Evolutionary conservation across 2,797 vertebrate genomes (phyloP).

Genomic region (Scomberomorus guttatus): DNA sequence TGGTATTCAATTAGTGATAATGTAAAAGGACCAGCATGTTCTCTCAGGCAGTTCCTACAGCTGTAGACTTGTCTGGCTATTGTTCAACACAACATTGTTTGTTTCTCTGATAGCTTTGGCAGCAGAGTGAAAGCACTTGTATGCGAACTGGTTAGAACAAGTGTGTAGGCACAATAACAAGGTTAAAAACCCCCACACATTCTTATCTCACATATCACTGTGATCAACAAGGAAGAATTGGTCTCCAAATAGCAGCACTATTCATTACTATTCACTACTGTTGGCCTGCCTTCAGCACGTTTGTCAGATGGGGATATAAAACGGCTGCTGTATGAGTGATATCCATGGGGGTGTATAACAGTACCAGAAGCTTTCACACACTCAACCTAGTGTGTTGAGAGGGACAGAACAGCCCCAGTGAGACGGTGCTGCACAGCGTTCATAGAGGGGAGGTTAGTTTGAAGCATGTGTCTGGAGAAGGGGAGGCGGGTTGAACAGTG

Average conservation of each 20-base stretch:
- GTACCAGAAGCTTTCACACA: constrained; percentile 72
- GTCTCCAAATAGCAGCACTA: constrained; percentile 59
- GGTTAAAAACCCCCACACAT: constrained; percentile 53
- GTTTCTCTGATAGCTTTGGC: constrained; percentile 80
- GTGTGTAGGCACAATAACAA: constrained; percentile 78
- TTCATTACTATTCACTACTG: constrained; percentile 62
- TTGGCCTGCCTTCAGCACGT: constrained; percentile 67
- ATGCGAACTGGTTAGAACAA: constrained; percentile 82
- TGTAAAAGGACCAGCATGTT: constrained; percentile 71
- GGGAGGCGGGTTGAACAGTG: constrained; percentile 56
- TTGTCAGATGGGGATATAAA: constrained; percentile 72
- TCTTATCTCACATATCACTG: constrained; percentile 70
- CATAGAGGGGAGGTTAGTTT: constrained; percentile 56
- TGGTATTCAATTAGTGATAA: constrained; percentile 56
- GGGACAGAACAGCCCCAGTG: constrained; percentile 71
- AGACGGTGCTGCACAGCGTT: constrained; percentile 57
- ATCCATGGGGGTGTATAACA: constrained; percentile 65
- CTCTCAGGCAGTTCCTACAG: constrained; percentile 74
- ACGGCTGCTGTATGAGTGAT: constrained; percentile 71
- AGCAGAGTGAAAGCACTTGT: constrained; percentile 70
- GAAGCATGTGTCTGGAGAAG: constrained; percentile 68
- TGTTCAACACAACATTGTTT: constrained; percentile 82
- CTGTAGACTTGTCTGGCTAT: constrained; percentile 81
- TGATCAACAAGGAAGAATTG: constrained; percentile 57
- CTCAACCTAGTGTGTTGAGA: constrained; percentile 68